phyloP scores from a whole-genome alignment of 1,140 invertebrate species.

The Calliphora vicina region DNA sequence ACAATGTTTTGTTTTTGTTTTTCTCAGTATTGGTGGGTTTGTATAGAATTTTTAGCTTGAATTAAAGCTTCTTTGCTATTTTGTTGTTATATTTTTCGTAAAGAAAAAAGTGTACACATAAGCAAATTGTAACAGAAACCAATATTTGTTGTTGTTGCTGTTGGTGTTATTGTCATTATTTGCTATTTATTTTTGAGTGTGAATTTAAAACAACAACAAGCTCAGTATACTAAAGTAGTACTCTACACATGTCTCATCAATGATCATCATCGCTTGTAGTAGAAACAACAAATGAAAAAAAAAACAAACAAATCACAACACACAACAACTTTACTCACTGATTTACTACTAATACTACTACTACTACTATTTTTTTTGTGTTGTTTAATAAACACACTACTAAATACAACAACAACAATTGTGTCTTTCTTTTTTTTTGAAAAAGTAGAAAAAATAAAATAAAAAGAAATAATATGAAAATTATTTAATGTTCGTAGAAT shows the following conservation, averaged over 20 bases:
- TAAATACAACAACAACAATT: slow-evolving; percentile 20
- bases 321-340: background rate
- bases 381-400: background rate
- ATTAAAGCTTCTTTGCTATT: background rate
- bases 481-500: slow-evolving; percentile 37
- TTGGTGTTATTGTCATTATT: background rate
- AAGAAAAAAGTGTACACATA: no score
- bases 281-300: background rate
- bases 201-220: slow-evolving; percentile 23
- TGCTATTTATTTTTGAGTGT: background rate
- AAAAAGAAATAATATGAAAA: slow-evolving; percentile 22
- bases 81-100: no score
- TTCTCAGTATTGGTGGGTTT: background rate
- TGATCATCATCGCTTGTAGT: background rate
- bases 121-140: background rate
- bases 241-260: background rate
- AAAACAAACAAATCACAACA: slow-evolving; percentile 30
- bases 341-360: background rate
- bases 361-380: background rate
- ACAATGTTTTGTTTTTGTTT: background rate
- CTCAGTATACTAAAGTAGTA: no score
- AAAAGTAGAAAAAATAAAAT: background rate
- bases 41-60: background rate
- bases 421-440: background rate
- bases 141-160: no score